These are phyloP conservation scores for Tenthredo scrophulariae DNA, from an alignment of 2,888 invertebrate genomes.

Conservation along the genomic window DNA sequence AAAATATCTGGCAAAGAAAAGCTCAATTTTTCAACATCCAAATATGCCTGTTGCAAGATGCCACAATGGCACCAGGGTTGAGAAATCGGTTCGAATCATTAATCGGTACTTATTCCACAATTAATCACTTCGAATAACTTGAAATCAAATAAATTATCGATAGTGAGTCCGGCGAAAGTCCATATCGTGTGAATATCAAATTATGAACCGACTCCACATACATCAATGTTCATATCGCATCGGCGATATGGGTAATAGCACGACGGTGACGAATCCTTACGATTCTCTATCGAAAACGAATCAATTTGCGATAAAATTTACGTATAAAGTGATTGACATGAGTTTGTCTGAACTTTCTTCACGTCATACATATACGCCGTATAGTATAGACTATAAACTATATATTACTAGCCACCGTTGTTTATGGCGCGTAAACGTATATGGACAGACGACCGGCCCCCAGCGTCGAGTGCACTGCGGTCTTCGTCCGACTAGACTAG, in stretches of 20 bases:
- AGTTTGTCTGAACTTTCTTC: slow-evolving; percentile 43
- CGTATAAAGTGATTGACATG: neutral
- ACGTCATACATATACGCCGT: neutral
- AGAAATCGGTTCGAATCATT: neutral
- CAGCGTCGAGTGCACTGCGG: slow-evolving; percentile 29
- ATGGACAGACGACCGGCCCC: slow-evolving; percentile 49
- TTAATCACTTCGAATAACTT: neutral
- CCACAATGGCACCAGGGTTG: neutral
- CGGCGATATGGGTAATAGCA: neutral
- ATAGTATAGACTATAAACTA: neutral
- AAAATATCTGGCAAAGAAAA: neutral
- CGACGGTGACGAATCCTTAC: neutral
- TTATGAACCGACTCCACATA: neutral
- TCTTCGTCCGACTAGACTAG: slow-evolving; percentile 23
- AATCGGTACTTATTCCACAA: neutral
- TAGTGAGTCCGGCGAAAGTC: neutral
- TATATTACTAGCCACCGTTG: slow-evolving; percentile 31
- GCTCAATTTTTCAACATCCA: neutral
- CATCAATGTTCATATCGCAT: neutral
- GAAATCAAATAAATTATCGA: neutral
- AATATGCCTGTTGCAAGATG: neutral
- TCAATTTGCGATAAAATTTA: neutral
- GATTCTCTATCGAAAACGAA: neutral
- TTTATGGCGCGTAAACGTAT: slow-evolving; percentile 51
- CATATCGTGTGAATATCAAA: neutral